These are phyloP conservation scores for Chrysolina oricalcia DNA, from an alignment of 2,888 invertebrate species.

Conservation along the genomic window DNA sequence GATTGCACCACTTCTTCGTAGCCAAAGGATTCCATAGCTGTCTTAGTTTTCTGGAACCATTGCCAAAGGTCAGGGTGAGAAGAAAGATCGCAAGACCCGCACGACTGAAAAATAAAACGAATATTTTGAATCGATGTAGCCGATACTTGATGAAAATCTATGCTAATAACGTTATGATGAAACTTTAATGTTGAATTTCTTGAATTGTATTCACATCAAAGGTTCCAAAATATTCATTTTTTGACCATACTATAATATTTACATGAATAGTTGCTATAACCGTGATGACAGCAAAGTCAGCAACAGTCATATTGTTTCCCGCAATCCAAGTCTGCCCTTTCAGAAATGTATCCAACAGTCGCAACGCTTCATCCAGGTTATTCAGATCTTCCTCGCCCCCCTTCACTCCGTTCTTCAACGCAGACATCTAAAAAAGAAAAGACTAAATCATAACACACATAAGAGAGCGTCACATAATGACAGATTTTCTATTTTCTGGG, in stretches of 20 bases:
- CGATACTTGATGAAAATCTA: too few species aligned
- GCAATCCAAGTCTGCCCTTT: conserved; percentile 78
- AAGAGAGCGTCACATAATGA: too few species aligned
- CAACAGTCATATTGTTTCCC: conserved; percentile 80
- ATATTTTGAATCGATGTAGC: too few species aligned
- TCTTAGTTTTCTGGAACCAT: conserved; percentile 81
- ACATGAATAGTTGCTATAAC: conserved; percentile 78
- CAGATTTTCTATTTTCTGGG: too few species aligned
- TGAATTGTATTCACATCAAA: too few species aligned
- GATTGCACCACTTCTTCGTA: conserved; percentile 80
- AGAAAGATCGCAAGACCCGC: conserved; percentile 73
- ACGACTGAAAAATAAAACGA: conserved; percentile 58
- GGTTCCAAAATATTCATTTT: too few species aligned
- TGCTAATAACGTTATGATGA: too few species aligned
- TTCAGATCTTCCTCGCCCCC: conserved; percentile 59
- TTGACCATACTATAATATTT: conserved; percentile 49
- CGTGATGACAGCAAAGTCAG: conserved; percentile 79
- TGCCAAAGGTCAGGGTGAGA: conserved; percentile 75
- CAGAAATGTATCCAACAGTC: conserved; percentile 75
- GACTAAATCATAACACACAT: too few species aligned
- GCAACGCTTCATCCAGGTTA: conserved; percentile 77
- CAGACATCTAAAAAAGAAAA: conserved; percentile 59
- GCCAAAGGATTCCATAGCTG: conserved; percentile 78
- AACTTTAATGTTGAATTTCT: too few species aligned
- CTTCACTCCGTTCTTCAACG: conserved; percentile 52